Conservation (phyloP, 2,113 vertebrate genomes). For the Acanthochromis polyacanthus region DNA sequence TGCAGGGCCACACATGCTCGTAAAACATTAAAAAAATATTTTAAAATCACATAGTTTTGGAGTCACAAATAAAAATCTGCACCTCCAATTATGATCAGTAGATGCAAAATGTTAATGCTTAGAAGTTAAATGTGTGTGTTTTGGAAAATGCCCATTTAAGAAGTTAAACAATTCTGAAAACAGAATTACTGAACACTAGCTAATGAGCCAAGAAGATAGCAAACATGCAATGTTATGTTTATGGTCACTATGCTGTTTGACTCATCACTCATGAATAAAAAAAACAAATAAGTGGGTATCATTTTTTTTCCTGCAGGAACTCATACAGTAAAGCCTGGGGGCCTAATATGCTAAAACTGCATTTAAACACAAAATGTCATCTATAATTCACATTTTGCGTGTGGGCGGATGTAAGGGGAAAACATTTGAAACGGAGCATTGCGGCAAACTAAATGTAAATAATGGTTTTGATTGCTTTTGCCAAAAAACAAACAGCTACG, state of each 20-base stretch:
- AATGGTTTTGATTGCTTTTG: slow-evolving; percentile 21
- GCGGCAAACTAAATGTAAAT: slow-evolving; percentile 19
- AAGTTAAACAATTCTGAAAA: neutral
- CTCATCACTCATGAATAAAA: slow-evolving; percentile 8
- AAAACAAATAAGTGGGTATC: neutral
- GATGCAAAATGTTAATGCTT: neutral
- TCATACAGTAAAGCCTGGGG: slow-evolving; percentile 1
- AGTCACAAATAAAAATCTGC: neutral
- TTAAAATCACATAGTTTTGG: neutral
- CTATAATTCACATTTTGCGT: slow-evolving; percentile 39
- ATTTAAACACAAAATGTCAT: slow-evolving; percentile 24
- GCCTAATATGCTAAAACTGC: slow-evolving; percentile 1
- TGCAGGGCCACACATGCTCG: neutral
- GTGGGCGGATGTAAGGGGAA: slow-evolving; percentile 16
- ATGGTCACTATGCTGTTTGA: slow-evolving; percentile 1
- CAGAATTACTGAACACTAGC: neutral
- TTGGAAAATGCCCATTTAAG: no score
- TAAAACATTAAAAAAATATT: neutral
- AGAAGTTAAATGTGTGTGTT: no score
- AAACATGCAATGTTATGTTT: slow-evolving; percentile 1
- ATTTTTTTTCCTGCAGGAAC: slow-evolving; percentile 6
- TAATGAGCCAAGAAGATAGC: slow-evolving; percentile 5
- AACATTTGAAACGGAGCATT: slow-evolving; percentile 24
- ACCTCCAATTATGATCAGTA: neutral
- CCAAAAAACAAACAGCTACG: slow-evolving; percentile 2